Evolutionary conservation across 2,888 invertebrate species (phyloP).

Genomic region (Epistrophella euchroma): DNA sequence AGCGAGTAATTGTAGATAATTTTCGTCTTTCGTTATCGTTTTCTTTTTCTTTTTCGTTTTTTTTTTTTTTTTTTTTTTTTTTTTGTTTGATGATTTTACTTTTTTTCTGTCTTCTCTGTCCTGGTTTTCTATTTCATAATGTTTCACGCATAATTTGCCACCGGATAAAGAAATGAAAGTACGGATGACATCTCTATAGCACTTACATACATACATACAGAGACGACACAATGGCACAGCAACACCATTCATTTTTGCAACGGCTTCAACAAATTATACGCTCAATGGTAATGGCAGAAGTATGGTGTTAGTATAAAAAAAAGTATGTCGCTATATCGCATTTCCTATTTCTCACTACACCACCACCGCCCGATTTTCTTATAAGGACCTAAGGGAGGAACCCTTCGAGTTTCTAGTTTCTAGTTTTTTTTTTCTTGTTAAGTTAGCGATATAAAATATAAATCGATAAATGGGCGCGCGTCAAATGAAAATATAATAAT

Average conservation of each 20-base stretch:
- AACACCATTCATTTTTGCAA: slow-evolving; percentile 49
- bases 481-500: slow-evolving; percentile 72
- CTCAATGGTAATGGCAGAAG: slow-evolving; percentile 43
- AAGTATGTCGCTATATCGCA: slow-evolving; percentile 47
- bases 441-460: slow-evolving; percentile 31
- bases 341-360: slow-evolving; percentile 54
- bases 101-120: slow-evolving; percentile 7
- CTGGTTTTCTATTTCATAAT: slow-evolving; percentile 68
- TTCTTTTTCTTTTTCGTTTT: slow-evolving; percentile 2
- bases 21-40: neutral
- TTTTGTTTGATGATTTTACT: neutral
- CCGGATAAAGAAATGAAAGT: slow-evolving; percentile 50
- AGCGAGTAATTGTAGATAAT: slow-evolving; percentile 9
- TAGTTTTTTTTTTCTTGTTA: neutral
- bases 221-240: slow-evolving; percentile 2
- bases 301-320: slow-evolving; percentile 32
- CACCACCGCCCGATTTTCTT: slow-evolving; percentile 60
- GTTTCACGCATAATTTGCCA: slow-evolving; percentile 74
- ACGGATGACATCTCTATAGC: slow-evolving; percentile 21
- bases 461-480: slow-evolving; percentile 71
- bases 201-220: neutral
- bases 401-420: neutral
- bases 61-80: slow-evolving; percentile 2
- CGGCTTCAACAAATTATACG: slow-evolving; percentile 69
- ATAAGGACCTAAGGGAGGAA: slow-evolving; percentile 26